Percentiles rank a stretch among this genome's conserved stretches.
These are phyloP conservation scores for Eurystomus glaucurus DNA, from an alignment of 2,797 vertebrate genomes.

Conservation along the genomic window DNA sequence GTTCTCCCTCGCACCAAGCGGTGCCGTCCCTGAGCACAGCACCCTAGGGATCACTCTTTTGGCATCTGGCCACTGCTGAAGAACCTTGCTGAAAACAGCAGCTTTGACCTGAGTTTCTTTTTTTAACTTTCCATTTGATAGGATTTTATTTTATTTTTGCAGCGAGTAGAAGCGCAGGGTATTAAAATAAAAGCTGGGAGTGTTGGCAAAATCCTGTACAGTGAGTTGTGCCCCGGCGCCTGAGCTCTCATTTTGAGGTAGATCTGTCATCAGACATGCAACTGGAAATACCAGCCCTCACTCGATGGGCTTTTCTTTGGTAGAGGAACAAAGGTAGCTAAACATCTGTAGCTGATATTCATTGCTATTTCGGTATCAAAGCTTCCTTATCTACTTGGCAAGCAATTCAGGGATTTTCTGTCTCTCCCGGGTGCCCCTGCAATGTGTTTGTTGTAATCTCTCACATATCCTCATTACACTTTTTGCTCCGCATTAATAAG, in stretches of 20 bases:
- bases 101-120: background rate
- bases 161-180: background rate
- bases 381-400: conserved; percentile 50
- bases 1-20: rapidly evolving
- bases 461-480: conserved; percentile 15
- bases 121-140: background rate
- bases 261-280: conserved; percentile 10
- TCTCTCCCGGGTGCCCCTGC: conserved; percentile 22
- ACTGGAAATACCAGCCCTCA: conserved; percentile 18
- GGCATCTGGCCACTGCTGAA: background rate
- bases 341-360: conserved; percentile 22
- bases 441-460: conserved; percentile 51
- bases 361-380: conserved; percentile 62
- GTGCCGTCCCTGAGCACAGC: background rate
- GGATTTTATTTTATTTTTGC: background rate
- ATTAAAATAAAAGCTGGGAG: background rate
- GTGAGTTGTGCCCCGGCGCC: background rate
- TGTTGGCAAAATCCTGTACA: background rate
- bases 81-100: background rate
- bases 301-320: conserved; percentile 18
- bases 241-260: background rate
- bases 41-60: background rate
- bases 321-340: conserved; percentile 35
- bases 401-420: conserved; percentile 54
- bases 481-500: conserved; percentile 56